Conservation (phyloP, 1,140 invertebrate genomes). For the Eciton burchellii region DNA sequence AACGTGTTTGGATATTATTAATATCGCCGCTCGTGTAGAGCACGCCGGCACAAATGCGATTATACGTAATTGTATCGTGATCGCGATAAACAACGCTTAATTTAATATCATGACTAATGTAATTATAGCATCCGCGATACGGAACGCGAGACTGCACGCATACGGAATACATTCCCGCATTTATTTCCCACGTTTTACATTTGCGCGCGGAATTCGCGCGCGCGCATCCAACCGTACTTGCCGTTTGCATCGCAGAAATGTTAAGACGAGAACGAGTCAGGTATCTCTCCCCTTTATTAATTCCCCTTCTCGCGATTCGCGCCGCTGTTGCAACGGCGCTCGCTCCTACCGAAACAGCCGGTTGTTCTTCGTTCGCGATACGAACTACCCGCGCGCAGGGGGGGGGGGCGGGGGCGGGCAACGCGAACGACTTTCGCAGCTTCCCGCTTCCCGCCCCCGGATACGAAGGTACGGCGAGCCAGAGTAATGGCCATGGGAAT, state of each 20-base stretch:
- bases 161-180: too few relatives aligned
- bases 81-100: neutral
- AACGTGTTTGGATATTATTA: neutral
- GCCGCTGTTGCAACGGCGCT: too few relatives aligned
- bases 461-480: slow-evolving; percentile 71
- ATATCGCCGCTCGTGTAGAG: neutral
- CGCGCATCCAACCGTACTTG: too few relatives aligned
- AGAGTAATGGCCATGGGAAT: slow-evolving; percentile 74
- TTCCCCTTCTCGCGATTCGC: too few relatives aligned
- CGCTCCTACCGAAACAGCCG: too few relatives aligned
- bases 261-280: too few relatives aligned
- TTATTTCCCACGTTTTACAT: neutral
- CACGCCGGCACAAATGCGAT: neutral
- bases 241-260: too few relatives aligned
- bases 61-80: slow-evolving; percentile 4
- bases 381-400: slow-evolving; percentile 70
- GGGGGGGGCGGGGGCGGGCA: too few relatives aligned
- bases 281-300: too few relatives aligned
- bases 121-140: too few relatives aligned
- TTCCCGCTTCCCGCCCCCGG: slow-evolving; percentile 70
- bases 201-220: neutral
- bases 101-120: too few relatives aligned
- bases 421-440: slow-evolving; percentile 53
- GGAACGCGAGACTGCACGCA: too few relatives aligned
- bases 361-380: slow-evolving; percentile 50